These are phyloP conservation scores for Salvelinus sp. DNA, from an alignment of 2,113 vertebrate genomes.

Conservation along the genomic window DNA sequence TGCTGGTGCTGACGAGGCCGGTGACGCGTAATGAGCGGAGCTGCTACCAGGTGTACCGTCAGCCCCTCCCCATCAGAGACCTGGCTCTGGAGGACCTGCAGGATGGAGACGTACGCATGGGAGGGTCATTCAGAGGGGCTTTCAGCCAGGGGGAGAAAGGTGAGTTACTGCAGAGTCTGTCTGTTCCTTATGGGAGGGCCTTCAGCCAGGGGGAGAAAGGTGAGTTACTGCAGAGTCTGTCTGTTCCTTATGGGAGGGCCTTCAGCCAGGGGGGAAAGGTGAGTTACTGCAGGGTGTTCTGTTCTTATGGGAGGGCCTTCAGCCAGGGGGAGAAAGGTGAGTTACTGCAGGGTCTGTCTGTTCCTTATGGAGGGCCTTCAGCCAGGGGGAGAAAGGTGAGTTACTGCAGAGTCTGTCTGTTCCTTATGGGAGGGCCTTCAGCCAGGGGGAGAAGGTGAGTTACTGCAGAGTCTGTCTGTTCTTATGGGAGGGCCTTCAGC, in stretches of 20 bases:
- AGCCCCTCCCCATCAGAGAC: conserved; percentile 89
- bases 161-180: conserved; percentile 41
- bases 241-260: no score
- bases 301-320: conserved; percentile 65
- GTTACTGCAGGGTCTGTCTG: not conserved
- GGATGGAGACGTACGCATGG: conserved; percentile 93
- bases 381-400: conserved; percentile 34
- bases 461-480: no score
- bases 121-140: conserved; percentile 92
- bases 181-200: conserved; percentile 31
- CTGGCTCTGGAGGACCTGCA: conserved; percentile 92
- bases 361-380: no score
- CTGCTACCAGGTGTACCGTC: conserved; percentile 93
- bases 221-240: conserved; percentile 40
- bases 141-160: conserved; percentile 95
- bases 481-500: conserved; percentile 78
- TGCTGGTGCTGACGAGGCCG: conserved; percentile 89
- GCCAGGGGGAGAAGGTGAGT: no score
- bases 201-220: conserved; percentile 95
- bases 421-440: no score
- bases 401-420: no score
- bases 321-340: conserved; percentile 93
- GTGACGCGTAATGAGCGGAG: conserved; percentile 89
- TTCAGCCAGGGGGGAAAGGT: conserved; percentile 36
- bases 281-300: no score